A percentile compares a stretch with the other conserved stretches of the same genome.
Conservation (phyloP, 2,888 invertebrate species). For the Luffia ferchaultella region DNA sequence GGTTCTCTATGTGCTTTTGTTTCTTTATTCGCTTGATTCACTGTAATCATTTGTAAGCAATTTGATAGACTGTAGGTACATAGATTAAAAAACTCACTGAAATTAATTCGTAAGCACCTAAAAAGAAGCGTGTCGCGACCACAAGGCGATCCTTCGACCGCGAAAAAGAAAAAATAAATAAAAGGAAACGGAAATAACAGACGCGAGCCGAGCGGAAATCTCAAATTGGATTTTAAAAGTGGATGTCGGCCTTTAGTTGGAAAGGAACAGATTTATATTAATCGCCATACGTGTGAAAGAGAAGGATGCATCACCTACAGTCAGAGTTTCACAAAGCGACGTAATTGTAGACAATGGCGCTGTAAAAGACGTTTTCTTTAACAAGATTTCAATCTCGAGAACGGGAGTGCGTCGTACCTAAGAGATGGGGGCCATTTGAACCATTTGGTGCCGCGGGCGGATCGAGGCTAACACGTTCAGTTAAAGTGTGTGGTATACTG, state of each 20-base stretch:
- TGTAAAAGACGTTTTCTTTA: conserved; percentile 64
- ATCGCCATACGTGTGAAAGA: conserved; percentile 20
- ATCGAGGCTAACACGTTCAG: too few relatives aligned
- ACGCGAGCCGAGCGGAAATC: conserved; percentile 39
- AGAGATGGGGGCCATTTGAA: not conserved
- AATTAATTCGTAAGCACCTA: not conserved
- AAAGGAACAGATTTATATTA: conserved; percentile 21
- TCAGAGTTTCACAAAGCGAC: conserved; percentile 43
- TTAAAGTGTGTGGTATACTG: conserved; percentile 1
- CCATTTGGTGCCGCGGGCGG: not conserved
- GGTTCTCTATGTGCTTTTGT: not conserved
- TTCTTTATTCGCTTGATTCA: not conserved
- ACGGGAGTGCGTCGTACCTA: not conserved
- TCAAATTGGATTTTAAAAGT: conserved; percentile 47
- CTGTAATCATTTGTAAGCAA: not conserved
- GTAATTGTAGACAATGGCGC: conserved; percentile 63
- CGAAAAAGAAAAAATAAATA: conserved; percentile 1
- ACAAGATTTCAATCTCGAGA: conserved; percentile 57
- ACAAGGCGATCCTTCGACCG: not conserved
- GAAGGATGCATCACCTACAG: conserved; percentile 24
- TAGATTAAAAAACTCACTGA: not conserved
- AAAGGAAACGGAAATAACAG: conserved; percentile 15
- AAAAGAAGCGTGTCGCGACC: not conserved
- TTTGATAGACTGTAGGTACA: not conserved
- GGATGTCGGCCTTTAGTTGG: conserved; percentile 19